Conservation (phyloP, 2,888 invertebrate genomes). For the Cephonodes hylas region DNA sequence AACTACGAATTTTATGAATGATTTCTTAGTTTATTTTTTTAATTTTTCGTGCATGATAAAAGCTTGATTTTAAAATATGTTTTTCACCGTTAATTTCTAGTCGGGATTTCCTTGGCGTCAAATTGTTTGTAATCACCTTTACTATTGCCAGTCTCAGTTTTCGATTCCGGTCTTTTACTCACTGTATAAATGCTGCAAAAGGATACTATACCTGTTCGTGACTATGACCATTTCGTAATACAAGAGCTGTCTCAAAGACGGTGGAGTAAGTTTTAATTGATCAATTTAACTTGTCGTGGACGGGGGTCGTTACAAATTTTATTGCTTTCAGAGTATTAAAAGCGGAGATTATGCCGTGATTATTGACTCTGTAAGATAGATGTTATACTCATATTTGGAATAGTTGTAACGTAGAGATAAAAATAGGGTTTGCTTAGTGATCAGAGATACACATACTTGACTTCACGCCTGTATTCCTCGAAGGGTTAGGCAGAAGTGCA, state of each 20-base stretch:
- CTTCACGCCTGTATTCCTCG: too few relatives aligned
- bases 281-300: constrained; percentile 66
- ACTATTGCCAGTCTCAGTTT: too few relatives aligned
- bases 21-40: too few relatives aligned
- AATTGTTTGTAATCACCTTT: too few relatives aligned
- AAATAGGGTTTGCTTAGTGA: background rate
- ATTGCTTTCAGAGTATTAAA: constrained; percentile 1
- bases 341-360: background rate
- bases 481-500: too few relatives aligned
- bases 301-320: background rate
- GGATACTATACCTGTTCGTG: background rate
- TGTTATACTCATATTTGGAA: background rate
- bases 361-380: background rate
- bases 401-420: background rate
- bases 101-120: too few relatives aligned
- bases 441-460: too few relatives aligned
- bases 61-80: too few relatives aligned
- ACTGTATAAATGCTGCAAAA: background rate
- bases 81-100: too few relatives aligned
- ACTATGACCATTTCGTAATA: constrained; percentile 17
- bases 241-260: constrained; percentile 41
- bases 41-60: too few relatives aligned
- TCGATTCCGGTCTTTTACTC: too few relatives aligned
- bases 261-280: constrained; percentile 67
- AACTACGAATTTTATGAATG: too few relatives aligned